phyloP scores from a whole-genome alignment of 2,113 vertebrate genomes.

The Eupsittula cactorum region DNA sequence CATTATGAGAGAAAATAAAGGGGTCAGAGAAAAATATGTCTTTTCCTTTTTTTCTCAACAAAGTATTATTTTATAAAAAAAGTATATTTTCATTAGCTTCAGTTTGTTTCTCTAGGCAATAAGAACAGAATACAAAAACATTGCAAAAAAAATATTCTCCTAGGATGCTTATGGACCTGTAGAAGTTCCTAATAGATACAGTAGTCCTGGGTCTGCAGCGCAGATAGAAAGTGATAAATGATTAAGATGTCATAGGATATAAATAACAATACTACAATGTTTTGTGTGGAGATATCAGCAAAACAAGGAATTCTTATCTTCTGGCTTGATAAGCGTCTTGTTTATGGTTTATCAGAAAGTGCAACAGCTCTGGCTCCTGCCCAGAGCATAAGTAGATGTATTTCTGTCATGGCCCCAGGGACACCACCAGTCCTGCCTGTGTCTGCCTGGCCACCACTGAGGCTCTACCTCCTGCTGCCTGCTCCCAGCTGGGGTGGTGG shows the following conservation, averaged over 20 bases:
- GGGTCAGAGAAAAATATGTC: neutral
- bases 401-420: neutral
- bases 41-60: neutral
- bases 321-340: neutral
- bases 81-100: neutral
- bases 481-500: neutral
- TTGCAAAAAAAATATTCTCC: neutral
- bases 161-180: neutral
- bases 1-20: neutral
- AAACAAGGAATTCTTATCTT: neutral
- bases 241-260: slow-evolving; percentile 32
- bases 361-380: neutral
- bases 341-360: neutral
- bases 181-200: neutral
- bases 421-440: neutral
- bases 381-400: neutral
- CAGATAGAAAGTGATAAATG: slow-evolving; percentile 31
- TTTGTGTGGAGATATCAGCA: neutral
- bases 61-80: neutral
- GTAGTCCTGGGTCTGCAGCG: neutral
- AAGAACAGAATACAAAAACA: neutral
- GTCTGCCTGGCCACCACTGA: neutral
- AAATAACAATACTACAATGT: slow-evolving; percentile 18
- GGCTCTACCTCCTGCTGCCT: neutral
- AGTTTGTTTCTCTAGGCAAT: neutral